These are phyloP conservation scores for Philereme vetulata DNA, from an alignment of 2,888 invertebrate species.

Conservation along the genomic window DNA sequence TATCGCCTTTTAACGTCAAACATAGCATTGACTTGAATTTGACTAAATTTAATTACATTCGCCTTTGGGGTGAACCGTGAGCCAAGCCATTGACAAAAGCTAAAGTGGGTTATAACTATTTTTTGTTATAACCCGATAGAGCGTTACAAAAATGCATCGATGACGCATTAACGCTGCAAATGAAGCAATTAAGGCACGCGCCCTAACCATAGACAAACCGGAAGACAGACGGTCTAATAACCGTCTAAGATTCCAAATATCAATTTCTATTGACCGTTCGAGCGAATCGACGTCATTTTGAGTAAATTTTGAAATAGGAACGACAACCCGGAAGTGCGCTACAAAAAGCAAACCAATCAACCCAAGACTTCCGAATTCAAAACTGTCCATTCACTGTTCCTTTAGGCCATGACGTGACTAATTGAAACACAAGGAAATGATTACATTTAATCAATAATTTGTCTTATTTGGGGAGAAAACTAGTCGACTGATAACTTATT, in stretches of 20 bases:
- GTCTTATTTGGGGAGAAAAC: slow-evolving; percentile 31
- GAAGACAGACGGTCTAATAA: slow-evolving; percentile 80
- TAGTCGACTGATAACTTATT: slow-evolving; percentile 44
- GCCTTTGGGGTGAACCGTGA: too few relatives aligned
- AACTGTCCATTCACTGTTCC: slow-evolving; percentile 69
- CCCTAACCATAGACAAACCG: slow-evolving; percentile 65
- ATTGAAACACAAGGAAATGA: slow-evolving; percentile 39
- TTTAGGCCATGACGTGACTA: slow-evolving; percentile 59
- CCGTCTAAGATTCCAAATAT: slow-evolving; percentile 79
- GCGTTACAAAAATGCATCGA: slow-evolving; percentile 60
- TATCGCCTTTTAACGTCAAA: too few relatives aligned
- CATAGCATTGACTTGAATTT: too few relatives aligned
- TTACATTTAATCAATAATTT: slow-evolving; percentile 43
- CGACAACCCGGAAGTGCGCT: slow-evolving; percentile 74
- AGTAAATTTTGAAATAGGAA: slow-evolving; percentile 61
- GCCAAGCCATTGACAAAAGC: too few relatives aligned
- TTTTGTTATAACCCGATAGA: slow-evolving; percentile 37
- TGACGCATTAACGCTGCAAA: slow-evolving; percentile 71
- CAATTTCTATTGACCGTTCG: slow-evolving; percentile 76
- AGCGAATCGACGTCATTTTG: slow-evolving; percentile 67
- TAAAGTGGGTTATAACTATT: slow-evolving; percentile 16
- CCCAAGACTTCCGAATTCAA: slow-evolving; percentile 67
- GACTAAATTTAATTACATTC: too few relatives aligned
- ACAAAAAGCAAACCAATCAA: slow-evolving; percentile 78
- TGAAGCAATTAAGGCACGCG: slow-evolving; percentile 82